Evolutionary conservation across 64 coral and sea anemone species (phyloP), one percentile per base, ranked within the genome.

Genomic region (Astreopora myriophthalma): DNA sequence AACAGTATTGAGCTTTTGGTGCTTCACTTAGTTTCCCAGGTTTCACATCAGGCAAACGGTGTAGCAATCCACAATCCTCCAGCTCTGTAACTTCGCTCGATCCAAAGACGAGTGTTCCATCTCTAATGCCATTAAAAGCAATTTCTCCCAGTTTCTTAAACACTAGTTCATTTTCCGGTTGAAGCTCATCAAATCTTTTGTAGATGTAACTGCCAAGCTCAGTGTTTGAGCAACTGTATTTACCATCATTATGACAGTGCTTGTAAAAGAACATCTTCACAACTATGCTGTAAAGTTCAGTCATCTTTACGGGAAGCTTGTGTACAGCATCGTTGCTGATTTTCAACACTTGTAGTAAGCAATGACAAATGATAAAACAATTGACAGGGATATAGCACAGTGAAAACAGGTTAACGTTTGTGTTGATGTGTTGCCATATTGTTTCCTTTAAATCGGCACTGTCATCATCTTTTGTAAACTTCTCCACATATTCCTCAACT

Each of bases 361-460:
- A 78, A 7, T 34, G 64, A 85, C 93, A 91, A 69, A 95, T 55
- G 22, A 95, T 85, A 65, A 90, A 95, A 58, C 93, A 90, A 34
- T 90, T 86, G 13, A 95, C 62, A 34, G 93, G 93, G 75, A 90
- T 19, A 62, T 95, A 86, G 39, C 93, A 95, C 27, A 95, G 58
- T 29, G 77, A 70, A 23, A 84, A 68, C 14, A 95, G 38, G 73
- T 95, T 89, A 4, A 64, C 4, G 34, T 84, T 85, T 10, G 9
- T 24, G 12, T 68, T 34, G 46, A 95, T 90, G 20, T 68, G 42
- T 37, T 75, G 51, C 69, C 52, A 90, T 22, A 86, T 73, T 51
- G 14, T 79, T 48, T 73, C 11, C 13, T 48, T 14, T 34, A 5
- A 40, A 24, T 75, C 36, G 42, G 2, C 0, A 5, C 46, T 48